These are phyloP conservation scores for Troilus luridus DNA, from an alignment of 2,888 invertebrate genomes.

Conservation along the genomic window DNA sequence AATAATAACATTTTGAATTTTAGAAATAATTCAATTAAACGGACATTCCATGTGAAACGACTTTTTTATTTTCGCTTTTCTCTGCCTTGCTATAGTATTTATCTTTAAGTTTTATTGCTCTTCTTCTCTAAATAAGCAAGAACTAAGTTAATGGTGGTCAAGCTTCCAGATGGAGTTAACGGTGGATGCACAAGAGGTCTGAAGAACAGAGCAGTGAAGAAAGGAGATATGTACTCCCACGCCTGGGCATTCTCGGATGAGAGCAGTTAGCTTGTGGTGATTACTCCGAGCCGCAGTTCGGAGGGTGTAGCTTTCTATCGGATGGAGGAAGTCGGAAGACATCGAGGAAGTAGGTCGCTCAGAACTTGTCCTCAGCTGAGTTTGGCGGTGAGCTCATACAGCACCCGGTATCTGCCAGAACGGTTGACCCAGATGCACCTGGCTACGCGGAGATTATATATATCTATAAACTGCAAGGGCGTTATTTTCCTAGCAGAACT, in stretches of 20 bases:
- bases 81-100: too few relatives aligned
- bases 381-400: slow-evolving; percentile 38
- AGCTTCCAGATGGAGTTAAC: neutral
- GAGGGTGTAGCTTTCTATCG: neutral
- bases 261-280: neutral
- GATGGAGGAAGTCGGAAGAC: neutral
- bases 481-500: neutral
- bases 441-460: neutral
- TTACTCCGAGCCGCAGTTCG: neutral
- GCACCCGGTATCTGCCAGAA: neutral
- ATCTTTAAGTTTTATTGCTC: too few relatives aligned
- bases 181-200: neutral
- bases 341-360: slow-evolving; percentile 22
- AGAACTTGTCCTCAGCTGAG: neutral
- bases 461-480: fast-evolving
- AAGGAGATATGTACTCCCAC: slow-evolving; percentile 10
- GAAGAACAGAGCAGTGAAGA: neutral
- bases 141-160: neutral
- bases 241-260: neutral
- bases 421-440: neutral
- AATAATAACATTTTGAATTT: too few relatives aligned
- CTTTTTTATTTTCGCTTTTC: too few relatives aligned
- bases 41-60: too few relatives aligned
- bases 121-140: neutral
- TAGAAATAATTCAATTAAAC: too few relatives aligned